phyloP scores from a whole-genome alignment of 2,888 invertebrate species.

The Bimastos eiseni region DNA sequence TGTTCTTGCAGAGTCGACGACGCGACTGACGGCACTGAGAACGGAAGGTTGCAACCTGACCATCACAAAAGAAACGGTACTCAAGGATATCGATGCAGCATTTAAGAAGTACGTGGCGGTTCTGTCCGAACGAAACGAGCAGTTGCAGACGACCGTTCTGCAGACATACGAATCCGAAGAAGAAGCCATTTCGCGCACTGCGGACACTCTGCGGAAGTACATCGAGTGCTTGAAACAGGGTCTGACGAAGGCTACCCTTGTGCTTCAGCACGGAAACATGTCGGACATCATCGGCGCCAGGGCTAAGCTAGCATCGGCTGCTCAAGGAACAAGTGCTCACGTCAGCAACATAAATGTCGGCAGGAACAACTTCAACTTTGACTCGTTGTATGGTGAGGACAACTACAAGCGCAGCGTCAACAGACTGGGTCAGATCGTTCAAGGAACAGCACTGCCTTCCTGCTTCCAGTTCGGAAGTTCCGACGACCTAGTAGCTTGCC shows the following conservation, averaged over 20 bases:
- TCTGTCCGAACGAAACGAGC: conserved; percentile 34
- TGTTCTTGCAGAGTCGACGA: conserved; percentile 25
- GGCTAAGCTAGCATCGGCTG: conserved; percentile 23
- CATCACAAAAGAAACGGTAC: conserved; percentile 31
- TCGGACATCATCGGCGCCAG: conserved; percentile 34
- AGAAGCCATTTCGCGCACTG: conserved; percentile 25
- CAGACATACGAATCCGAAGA: conserved; percentile 35
- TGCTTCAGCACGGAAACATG: conserved; percentile 34
- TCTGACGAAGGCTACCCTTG: conserved; percentile 30
- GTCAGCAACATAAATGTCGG: conserved; percentile 36
- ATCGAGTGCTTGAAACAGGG: conserved; percentile 27
- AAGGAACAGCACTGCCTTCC: conserved; percentile 36
- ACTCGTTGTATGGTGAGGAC: conserved; percentile 34
- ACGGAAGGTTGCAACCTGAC: conserved; percentile 35
- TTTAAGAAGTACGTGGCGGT: conserved; percentile 37
- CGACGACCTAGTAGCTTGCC: conserved; percentile 32
- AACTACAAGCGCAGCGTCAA: conserved; percentile 32
- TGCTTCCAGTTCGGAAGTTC: conserved; percentile 32
- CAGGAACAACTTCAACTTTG: conserved; percentile 38
- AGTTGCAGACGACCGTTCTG: conserved; percentile 34
- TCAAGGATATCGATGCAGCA: conserved; percentile 36
- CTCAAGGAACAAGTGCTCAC: neutral
- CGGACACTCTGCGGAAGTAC: conserved; percentile 22
- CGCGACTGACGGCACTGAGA: conserved; percentile 33
- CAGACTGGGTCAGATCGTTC: conserved; percentile 31